Evolutionary conservation across 2,888 invertebrate genomes (phyloP), one percentile per base, ranked within the genome.

Genomic region (Brachyopa scutellaris): DNA sequence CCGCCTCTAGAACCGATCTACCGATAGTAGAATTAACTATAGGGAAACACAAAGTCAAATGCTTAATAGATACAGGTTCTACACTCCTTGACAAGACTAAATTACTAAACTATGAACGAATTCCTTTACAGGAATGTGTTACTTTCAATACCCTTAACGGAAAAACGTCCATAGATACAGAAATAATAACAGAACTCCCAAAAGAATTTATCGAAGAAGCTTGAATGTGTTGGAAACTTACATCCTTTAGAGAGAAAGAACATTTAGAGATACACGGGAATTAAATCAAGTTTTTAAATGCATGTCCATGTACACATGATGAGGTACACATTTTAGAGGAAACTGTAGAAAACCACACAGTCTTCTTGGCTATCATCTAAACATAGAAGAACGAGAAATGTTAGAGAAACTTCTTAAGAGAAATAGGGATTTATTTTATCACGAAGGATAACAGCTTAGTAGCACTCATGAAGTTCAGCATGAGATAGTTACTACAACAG

Each of bases 261-360:
- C 15, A 17, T 31, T 9, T 31, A 17, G 31, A 17, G 15, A 31
- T 51, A 29, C 13, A 31, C 13, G 17, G 17, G 7, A 17, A 9
- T 9, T 31, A 15, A 51, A 51, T 5, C 4, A 51, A 51, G 31
- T 51, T 51, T 15, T 31, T 51, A 15, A 15, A 31, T 51, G 6
- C 51, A 9, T 51, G 31, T 29, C 29, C 51, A n/a, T 17, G 15
- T 29, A 51, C 13, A 9, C 2, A 31, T 31, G 51, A 51, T 11
- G 51, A 51, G 31, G 17, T 51, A 4, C 29, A 51, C 11, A 7
- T 5, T 3, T 8, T 80, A 40, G 42, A 70, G 6, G 26, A 26
- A 26, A 26, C 26, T 26, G 26, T 3, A 26, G 4, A 6, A 26
- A 26, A 26, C 3, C 26, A 26, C 26, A n/a, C n/a, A n/a, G n/a